Evolutionary conservation across 2,888 invertebrate genomes (phyloP).

Genomic region (Endotricha flammealis): DNA sequence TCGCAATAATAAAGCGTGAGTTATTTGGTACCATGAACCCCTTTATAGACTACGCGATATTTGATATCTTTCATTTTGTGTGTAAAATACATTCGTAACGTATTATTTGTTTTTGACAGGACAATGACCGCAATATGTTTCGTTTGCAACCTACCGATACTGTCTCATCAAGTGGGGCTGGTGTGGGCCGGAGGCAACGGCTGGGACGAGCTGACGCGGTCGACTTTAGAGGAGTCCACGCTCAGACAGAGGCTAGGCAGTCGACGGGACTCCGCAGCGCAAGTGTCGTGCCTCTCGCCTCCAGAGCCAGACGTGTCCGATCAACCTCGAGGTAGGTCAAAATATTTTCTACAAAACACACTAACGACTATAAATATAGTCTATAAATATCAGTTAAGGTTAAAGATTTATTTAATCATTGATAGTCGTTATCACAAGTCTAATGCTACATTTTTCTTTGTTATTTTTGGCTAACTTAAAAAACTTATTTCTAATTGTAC

Average conservation of each 20-base stretch:
- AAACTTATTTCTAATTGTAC: conserved; percentile 14
- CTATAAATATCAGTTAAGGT: background rate
- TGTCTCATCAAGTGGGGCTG: conserved; percentile 95
- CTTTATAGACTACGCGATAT: conserved; percentile 1
- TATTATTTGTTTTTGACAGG: conserved; percentile 76
- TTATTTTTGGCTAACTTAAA: too few relatives aligned
- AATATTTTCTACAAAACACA: too few relatives aligned
- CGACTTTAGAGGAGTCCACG: conserved; percentile 90
- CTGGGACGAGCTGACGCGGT: conserved; percentile 94
- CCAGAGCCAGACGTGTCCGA: conserved; percentile 87
- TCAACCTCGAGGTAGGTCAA: conserved; percentile 53
- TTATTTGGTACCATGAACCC: conserved; percentile 17
- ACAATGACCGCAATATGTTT: conserved; percentile 97
- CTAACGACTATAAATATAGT: background rate
- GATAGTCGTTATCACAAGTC: too few relatives aligned
- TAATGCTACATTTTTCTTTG: too few relatives aligned
- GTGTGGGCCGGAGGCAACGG: conserved; percentile 97
- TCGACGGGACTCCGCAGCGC: conserved; percentile 93
- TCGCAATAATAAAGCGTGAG: conserved; percentile 69
- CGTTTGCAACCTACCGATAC: conserved; percentile 96
- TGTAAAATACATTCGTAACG: conserved; percentile 15
- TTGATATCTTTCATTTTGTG: conserved; percentile 1
- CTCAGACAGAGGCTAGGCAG: conserved; percentile 90
- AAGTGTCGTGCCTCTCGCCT: conserved; percentile 90
- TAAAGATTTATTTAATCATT: background rate